Base-by-base conservation (phyloP, 2,888 invertebrate species). In the Isotomurus palustris region DNA sequence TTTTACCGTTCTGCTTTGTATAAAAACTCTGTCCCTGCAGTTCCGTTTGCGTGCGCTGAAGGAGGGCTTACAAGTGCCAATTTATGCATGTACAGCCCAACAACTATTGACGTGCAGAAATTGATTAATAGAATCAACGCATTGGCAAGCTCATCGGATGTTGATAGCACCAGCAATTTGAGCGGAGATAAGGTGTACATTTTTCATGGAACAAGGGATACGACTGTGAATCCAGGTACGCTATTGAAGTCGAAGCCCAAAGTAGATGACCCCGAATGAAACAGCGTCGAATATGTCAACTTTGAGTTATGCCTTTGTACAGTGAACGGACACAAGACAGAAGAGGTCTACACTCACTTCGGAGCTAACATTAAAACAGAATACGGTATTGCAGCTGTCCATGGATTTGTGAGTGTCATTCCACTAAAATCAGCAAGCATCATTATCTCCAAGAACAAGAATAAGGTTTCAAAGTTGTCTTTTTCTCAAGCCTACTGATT, bases 151-250 rank as follows among this genome's bases (percentile, higher is more conserved):
- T 8, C 6, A 17, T 27, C 28, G 24, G 6, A 6, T 5, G 73
- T 74, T 40, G 76, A 75, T 60, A 52, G 70, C 8, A 69, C 72
- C 3, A 53, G 62, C 4, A 71, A 73, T 55, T 58, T 75, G 58
- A 50, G 32, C 6, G 67, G 71, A 29, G 72, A 73, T 58, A 71
- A 64, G 41, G 73, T 75, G 3, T 75, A 68, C 62, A 71, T 75
- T 44, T 75, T 73, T 56, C 71, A 72, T 55, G 75, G 76, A 14
- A 68, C 63, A 6, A 29, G 58, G 10, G 76, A 76, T 58, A 59
- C 72, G 0, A 70, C 72, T 1, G 74, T 75, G 1, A 62, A 67
- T 28, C 61, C 58, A n/a, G n/a, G n/a, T n/a, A n/a, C n/a, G n/a
- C n/a, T n/a, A n/a, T n/a, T 40, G 22, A 24, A 12, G n/a, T n/a